phyloP scores from a whole-genome alignment of 1,140 invertebrate species.

The Idris sp. region DNA sequence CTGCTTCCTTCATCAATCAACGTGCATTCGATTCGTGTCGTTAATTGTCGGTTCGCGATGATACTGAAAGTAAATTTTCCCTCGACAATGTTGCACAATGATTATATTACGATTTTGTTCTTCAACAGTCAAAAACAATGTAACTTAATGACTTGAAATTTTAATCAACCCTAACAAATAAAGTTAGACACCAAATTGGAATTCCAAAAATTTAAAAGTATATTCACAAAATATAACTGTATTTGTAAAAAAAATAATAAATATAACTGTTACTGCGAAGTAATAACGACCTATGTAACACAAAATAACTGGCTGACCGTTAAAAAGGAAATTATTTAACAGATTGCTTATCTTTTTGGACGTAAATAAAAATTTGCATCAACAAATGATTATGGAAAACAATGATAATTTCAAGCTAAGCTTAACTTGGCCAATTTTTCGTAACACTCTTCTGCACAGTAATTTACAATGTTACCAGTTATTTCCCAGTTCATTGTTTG shows the following conservation, averaged over 20 bases:
- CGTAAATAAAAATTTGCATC: conserved; percentile 7
- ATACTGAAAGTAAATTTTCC: conserved; percentile 17
- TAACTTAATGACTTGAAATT: too few relatives aligned
- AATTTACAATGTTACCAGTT: conserved; percentile 32
- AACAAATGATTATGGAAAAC: too few relatives aligned
- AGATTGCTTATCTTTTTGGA: conserved; percentile 7
- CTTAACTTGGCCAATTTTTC: conserved; percentile 18
- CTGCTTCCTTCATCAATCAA: conserved; percentile 59
- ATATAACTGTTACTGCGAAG: conserved; percentile 20
- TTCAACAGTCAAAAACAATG: neutral
- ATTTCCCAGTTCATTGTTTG: conserved; percentile 57
- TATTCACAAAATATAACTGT: neutral
- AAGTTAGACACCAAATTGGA: too few relatives aligned
- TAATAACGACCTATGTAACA: conserved; percentile 2
- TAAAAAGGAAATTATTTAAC: conserved; percentile 11
- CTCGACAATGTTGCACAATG: neutral
- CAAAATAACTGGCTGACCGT: conserved; percentile 14
- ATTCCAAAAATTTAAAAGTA: neutral
- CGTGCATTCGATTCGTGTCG: conserved; percentile 24
- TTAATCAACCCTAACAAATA: too few relatives aligned
- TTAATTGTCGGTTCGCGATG: conserved; percentile 33
- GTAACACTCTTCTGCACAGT: conserved; percentile 25
- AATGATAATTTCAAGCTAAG: too few relatives aligned
- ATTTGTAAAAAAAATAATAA: conserved; percentile 24
- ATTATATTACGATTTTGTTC: conserved; percentile 10